Percentiles rank a stretch among this genome's conserved stretches.
These are phyloP conservation scores for Anolis carolinensis DNA, from an alignment of 2,113 vertebrate species.

Conservation along the genomic window DNA sequence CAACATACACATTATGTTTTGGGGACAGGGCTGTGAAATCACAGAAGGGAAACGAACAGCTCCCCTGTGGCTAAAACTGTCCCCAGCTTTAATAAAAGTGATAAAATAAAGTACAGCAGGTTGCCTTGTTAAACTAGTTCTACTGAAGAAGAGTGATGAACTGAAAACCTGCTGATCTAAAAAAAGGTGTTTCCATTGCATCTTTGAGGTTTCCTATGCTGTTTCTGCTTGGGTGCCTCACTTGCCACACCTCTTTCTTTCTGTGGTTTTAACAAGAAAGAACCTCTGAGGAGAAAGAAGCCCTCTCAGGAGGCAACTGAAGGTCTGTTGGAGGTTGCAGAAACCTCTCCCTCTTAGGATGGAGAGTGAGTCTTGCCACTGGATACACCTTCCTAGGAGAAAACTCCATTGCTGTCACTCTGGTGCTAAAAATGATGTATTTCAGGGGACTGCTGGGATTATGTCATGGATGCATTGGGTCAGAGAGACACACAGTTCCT, in stretches of 20 bases:
- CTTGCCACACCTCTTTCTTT: background rate
- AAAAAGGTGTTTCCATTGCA: background rate
- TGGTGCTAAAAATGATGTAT: background rate
- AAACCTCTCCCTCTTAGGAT: too few species aligned
- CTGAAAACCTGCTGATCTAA: background rate
- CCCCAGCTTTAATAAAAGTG: background rate
- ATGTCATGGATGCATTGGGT: background rate
- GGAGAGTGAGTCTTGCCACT: background rate
- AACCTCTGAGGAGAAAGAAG: background rate
- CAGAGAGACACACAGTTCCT: background rate
- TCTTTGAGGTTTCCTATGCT: background rate
- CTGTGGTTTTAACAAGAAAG: background rate
- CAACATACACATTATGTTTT: background rate
- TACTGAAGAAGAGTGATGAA: background rate
- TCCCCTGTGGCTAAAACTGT: background rate
- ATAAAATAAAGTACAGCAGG: background rate
- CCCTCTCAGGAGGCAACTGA: background rate
- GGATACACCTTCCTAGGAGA: background rate
- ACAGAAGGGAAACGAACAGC: background rate
- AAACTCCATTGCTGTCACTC: background rate
- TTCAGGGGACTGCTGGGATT: background rate
- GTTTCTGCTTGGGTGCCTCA: background rate
- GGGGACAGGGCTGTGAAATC: background rate
- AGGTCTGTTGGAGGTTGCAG: too few species aligned
- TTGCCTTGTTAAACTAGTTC: background rate